A percentile compares a stretch with the other conserved stretches of the same genome.
phyloP scores from a whole-genome alignment of 2,888 invertebrate genomes.

The Macrosiphum euphorbiae region DNA sequence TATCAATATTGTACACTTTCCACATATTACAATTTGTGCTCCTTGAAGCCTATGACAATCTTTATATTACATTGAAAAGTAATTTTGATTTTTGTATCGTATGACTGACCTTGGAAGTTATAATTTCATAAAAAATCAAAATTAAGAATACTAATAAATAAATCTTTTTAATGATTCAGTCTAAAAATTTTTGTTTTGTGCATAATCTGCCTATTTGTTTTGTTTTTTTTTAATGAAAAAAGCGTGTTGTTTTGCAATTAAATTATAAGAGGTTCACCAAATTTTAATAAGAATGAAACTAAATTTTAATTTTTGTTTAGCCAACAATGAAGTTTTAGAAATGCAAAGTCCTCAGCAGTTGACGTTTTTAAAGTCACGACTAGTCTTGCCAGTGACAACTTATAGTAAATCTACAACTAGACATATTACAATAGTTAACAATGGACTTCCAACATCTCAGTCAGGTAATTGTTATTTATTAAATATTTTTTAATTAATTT shows the following conservation, averaged over 20 bases:
- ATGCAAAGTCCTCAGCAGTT: constrained; percentile 64
- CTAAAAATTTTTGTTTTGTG: neutral
- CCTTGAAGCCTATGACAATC: neutral
- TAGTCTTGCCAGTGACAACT: constrained; percentile 63
- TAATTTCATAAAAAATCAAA: neutral
- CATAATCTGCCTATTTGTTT: too few relatives aligned
- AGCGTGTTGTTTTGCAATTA: neutral
- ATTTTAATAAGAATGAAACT: neutral
- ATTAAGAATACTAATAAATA: neutral
- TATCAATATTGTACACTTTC: neutral
- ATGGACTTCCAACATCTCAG: constrained; percentile 64
- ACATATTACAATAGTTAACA: constrained; percentile 62
- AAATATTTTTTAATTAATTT: neutral
- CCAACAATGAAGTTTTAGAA: constrained; percentile 55
- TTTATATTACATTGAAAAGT: neutral
- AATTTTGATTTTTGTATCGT: neutral
- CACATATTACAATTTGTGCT: neutral
- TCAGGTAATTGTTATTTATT: constrained; percentile 48
- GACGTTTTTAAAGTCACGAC: constrained; percentile 61
- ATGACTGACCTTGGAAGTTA: neutral
- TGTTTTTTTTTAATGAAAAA: too few relatives aligned
- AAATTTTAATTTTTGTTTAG: constrained; percentile 29
- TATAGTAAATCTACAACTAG: constrained; percentile 60
- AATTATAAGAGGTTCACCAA: neutral
- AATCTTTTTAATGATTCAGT: too few relatives aligned